Conservation (phyloP, 2,888 invertebrate genomes). For the Macaria liturata region DNA sequence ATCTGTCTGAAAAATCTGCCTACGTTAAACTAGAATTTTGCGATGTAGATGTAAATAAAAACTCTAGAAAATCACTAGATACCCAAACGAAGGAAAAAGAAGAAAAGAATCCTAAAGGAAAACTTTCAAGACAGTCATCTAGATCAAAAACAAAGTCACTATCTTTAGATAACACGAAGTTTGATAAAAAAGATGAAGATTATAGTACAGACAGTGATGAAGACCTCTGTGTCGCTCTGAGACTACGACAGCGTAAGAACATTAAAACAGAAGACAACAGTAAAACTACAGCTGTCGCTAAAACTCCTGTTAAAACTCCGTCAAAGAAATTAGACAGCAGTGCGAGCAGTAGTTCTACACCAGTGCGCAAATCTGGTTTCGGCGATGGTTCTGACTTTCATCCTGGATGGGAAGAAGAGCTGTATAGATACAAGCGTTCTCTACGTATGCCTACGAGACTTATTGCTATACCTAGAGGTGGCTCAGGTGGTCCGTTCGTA, state of each 20-base stretch:
- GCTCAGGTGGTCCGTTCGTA: conserved; percentile 81
- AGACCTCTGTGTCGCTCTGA: conserved; percentile 65
- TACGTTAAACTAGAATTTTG: conserved; percentile 78
- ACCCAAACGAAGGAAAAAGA: conserved; percentile 59
- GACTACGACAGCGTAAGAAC: conserved; percentile 75
- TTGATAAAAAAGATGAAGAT: conserved; percentile 56
- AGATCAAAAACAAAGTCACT: conserved; percentile 60
- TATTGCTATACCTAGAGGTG: conserved; percentile 89
- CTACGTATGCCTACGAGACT: conserved; percentile 91
- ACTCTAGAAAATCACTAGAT: conserved; percentile 65
- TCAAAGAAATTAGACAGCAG: conserved; percentile 64
- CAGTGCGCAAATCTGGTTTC: conserved; percentile 83
- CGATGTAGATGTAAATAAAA: conserved; percentile 72
- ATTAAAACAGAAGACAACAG: conserved; percentile 69
- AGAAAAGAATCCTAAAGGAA: conserved; percentile 58
- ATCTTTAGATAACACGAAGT: conserved; percentile 61
- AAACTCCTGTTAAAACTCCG: conserved; percentile 64
- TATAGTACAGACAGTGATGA: conserved; percentile 73
- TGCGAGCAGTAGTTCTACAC: conserved; percentile 62
- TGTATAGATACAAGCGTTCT: conserved; percentile 91
- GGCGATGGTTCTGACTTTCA: conserved; percentile 89
- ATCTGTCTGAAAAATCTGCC: conserved; percentile 74
- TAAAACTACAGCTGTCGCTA: conserved; percentile 46
- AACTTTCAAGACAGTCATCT: conserved; percentile 52
- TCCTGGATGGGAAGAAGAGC: conserved; percentile 93